Evolutionary conservation across 2,797 vertebrate genomes (phyloP).

Genomic region (Xiphorhynchus erythropygius): DNA sequence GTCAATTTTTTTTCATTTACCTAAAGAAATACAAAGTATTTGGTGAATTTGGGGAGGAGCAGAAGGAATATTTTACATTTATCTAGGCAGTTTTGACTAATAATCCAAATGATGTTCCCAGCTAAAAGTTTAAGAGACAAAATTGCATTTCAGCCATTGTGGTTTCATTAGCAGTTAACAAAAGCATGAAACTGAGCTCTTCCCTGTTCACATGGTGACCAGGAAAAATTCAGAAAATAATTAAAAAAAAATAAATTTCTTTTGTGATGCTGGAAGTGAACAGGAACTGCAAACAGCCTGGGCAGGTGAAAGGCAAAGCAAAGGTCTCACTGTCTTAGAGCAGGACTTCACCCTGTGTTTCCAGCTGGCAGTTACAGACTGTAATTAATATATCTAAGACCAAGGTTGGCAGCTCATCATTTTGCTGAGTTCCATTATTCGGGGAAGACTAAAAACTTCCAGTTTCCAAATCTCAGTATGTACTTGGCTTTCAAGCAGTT

Average conservation of each 20-base stretch:
- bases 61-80: neutral
- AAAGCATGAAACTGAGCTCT: neutral
- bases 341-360: neutral
- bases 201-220: neutral
- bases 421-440: neutral
- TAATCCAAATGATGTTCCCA: neutral
- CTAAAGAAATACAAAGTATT: neutral
- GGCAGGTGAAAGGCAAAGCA: neutral
- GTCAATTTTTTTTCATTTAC: neutral
- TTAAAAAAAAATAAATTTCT: neutral
- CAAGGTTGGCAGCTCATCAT: neutral
- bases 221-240: neutral
- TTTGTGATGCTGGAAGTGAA: neutral
- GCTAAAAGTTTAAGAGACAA: neutral
- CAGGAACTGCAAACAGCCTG: neutral
- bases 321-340: neutral
- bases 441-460: neutral
- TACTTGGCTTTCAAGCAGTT: neutral
- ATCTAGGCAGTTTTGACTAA: neutral
- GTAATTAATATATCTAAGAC: neutral
- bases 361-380: neutral
- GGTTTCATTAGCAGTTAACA: neutral
- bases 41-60: neutral
- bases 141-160: neutral
- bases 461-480: neutral